Conservation (phyloP, 2,888 invertebrate species). For the Andrena marginata region DNA sequence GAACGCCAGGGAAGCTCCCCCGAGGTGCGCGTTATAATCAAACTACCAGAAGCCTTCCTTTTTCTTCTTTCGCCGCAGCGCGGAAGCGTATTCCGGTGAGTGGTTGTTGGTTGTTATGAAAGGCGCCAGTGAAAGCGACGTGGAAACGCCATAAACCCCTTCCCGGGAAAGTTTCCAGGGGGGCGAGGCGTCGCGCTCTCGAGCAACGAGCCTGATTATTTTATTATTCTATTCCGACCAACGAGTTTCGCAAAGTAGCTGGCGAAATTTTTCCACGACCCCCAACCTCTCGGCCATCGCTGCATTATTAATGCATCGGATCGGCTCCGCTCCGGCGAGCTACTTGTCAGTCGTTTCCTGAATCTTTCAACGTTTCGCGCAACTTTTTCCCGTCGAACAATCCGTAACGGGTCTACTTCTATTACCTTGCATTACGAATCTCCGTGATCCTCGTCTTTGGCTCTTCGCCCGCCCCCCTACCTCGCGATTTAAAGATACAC, state of each 20-base stretch:
- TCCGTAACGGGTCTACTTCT: constrained; percentile 45
- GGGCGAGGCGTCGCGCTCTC: background rate
- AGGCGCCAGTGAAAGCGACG: background rate
- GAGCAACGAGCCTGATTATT: constrained; percentile 46
- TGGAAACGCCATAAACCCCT: constrained; percentile 14
- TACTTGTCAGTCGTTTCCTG: constrained; percentile 43
- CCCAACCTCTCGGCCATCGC: constrained; percentile 45
- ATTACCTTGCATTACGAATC: constrained; percentile 69
- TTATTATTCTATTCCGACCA: constrained; percentile 49
- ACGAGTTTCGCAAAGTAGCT: constrained; percentile 16
- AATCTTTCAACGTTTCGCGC: constrained; percentile 64
- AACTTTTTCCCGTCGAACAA: constrained; percentile 68
- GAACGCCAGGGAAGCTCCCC: background rate
- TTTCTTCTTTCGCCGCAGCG: background rate
- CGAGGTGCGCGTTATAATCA: constrained; percentile 13
- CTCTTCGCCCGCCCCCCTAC: background rate
- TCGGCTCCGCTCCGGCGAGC: constrained; percentile 34
- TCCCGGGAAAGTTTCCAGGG: constrained; percentile 3
- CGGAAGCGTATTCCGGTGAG: constrained; percentile 14
- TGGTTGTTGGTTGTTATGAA: constrained; percentile 9
- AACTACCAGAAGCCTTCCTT: background rate
- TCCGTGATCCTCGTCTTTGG: background rate
- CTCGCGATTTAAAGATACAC: background rate
- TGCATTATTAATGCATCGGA: constrained; percentile 66
- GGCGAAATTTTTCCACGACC: constrained; percentile 26